Evolutionary conservation across 2,113 vertebrate species (phyloP).

Genomic region (Grus americana): DNA sequence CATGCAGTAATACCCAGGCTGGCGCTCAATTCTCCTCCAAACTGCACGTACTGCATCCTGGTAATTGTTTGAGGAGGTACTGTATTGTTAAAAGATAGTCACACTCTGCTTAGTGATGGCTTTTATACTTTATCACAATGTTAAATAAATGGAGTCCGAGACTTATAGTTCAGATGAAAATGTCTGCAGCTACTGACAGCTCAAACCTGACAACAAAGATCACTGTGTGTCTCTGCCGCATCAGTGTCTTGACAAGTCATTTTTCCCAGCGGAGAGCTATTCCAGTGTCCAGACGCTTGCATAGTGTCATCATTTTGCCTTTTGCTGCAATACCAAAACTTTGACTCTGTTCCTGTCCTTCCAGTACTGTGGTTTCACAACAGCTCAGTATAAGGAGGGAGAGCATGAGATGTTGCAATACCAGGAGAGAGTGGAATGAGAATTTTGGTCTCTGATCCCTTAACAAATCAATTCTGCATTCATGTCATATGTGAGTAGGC

Average conservation of each 20-base stretch:
- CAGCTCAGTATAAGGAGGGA: not conserved
- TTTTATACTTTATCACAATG: not conserved
- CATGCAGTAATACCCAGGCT: not conserved
- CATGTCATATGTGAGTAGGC: rapidly evolving
- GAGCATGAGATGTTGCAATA: rapidly evolving
- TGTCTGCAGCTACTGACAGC: not conserved
- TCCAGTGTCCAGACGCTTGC: not conserved
- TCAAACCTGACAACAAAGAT: not conserved
- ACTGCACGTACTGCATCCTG: not conserved
- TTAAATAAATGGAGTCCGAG: not conserved
- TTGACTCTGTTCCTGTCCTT: not conserved
- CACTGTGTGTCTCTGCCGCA: not conserved
- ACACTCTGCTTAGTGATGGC: not conserved
- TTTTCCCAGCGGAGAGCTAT: not conserved
- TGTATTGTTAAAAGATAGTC: not conserved
- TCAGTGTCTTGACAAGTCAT: not conserved
- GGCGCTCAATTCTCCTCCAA: not conserved
- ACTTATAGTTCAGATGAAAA: not conserved
- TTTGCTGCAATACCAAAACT: not conserved
- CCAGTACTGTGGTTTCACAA: not conserved
- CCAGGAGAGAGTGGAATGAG: not conserved
- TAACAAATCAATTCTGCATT: not conserved
- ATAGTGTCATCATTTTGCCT: not conserved
- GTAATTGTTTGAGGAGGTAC: not conserved
- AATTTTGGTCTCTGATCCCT: not conserved